Evolutionary conservation across 2,113 vertebrate species (phyloP).

Genomic region (Protobothrops flavoviridis): DNA sequence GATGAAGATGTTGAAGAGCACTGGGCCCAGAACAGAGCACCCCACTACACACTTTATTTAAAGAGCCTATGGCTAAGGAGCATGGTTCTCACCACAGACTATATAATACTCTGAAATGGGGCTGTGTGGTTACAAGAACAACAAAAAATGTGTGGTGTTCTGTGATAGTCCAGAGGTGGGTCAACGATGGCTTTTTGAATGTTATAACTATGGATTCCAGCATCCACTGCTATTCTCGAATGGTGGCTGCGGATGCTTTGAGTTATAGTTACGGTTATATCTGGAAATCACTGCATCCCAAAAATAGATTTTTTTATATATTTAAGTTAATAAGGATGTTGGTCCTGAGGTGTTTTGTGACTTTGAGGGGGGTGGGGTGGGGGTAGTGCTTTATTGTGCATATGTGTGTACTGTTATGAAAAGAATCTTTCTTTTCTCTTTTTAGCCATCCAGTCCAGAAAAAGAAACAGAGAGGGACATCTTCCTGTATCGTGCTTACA

Average conservation of each 20-base stretch:
- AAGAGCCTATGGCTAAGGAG: neutral
- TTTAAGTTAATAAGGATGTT: neutral
- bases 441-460: conserved; percentile 77
- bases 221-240: neutral
- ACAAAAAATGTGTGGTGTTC: neutral
- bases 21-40: too few species aligned
- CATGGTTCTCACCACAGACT: neutral
- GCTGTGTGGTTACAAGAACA: neutral
- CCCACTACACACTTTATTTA: neutral
- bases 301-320: neutral
- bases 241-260: neutral
- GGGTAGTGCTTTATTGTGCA: neutral
- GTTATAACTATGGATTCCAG: neutral
- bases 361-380: neutral
- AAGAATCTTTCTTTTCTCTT: neutral
- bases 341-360: neutral
- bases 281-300: neutral
- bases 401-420: fast-evolving
- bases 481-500: conserved; percentile 91
- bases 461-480: conserved; percentile 87
- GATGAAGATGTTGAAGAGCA: too few species aligned
- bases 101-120: neutral
- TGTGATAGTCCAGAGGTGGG: neutral
- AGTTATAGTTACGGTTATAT: too few species aligned
- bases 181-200: neutral